Conservation (phyloP, 2,113 vertebrate species). For the Probosciger aterrimus region DNA sequence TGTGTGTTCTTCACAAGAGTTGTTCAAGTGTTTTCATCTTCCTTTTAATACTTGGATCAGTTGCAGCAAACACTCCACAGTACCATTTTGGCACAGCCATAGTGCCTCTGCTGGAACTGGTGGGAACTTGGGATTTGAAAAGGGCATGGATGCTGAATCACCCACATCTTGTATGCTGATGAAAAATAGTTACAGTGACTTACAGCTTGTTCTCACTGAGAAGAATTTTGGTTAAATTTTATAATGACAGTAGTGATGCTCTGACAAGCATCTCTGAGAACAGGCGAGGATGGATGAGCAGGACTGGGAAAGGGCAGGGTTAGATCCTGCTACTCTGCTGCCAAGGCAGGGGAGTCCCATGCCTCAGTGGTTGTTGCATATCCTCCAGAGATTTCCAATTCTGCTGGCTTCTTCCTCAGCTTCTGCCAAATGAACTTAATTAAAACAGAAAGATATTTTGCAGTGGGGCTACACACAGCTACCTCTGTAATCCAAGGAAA, state of each 20-base stretch:
- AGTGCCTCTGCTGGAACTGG: background rate
- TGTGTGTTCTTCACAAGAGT: background rate
- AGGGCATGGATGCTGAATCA: background rate
- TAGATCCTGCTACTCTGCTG: background rate
- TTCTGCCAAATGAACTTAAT: background rate
- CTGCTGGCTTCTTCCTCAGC: background rate
- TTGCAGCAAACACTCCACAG: background rate
- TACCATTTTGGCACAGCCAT: background rate
- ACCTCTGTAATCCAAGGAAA: background rate
- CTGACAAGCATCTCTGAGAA: background rate
- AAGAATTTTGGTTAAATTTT: background rate
- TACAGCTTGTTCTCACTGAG: background rate
- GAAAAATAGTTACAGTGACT: background rate
- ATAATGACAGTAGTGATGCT: background rate
- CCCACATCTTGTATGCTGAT: background rate
- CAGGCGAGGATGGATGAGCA: background rate
- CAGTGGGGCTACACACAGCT: background rate
- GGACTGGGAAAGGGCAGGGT: background rate
- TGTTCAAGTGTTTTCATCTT: background rate
- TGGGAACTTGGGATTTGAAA: background rate
- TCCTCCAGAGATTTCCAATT: background rate
- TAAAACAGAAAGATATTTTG: background rate
- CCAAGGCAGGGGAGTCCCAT: background rate
- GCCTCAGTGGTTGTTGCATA: background rate
- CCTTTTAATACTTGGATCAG: background rate